phyloP scores from a whole-genome alignment of 1,140 invertebrate genomes.

The Teleopsis dalmanni region DNA sequence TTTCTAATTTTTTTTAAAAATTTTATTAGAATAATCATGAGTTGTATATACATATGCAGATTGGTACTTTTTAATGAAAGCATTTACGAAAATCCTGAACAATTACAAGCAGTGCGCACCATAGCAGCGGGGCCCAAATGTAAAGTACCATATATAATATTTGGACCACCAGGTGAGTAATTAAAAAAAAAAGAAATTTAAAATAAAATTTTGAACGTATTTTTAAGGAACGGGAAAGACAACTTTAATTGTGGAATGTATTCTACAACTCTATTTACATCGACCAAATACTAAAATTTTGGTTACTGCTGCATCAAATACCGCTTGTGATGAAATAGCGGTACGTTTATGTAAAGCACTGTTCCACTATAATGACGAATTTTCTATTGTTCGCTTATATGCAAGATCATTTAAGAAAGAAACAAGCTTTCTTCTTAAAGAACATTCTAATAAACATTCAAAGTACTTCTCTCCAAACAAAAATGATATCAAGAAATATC shows the following conservation, averaged over 20 bases:
- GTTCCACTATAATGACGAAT: conserved; percentile 41
- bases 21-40: too few relatives aligned
- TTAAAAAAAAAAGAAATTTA: neutral
- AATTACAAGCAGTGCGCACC: conserved; percentile 27
- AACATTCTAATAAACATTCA: conserved; percentile 27
- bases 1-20: too few relatives aligned
- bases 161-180: conserved; percentile 33
- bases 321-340: conserved; percentile 65
- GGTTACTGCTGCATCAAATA: conserved; percentile 66
- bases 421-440: conserved; percentile 24
- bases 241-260: conserved; percentile 66
- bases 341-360: conserved; percentile 46
- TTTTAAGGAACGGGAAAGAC: conserved; percentile 64
- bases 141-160: conserved; percentile 29
- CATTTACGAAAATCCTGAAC: conserved; percentile 25
- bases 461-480: conserved; percentile 28
- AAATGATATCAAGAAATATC: conserved; percentile 29
- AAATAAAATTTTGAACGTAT: too few relatives aligned
- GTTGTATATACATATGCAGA: neutral
- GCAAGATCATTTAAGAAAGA: conserved; percentile 29
- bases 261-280: conserved; percentile 47
- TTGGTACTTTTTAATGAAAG: conserved; percentile 19
- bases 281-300: conserved; percentile 51
- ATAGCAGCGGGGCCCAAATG: conserved; percentile 26
- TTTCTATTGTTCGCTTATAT: conserved; percentile 43